Conservation (phyloP, 2,797 vertebrate species). For the Malacoraja senta region DNA sequence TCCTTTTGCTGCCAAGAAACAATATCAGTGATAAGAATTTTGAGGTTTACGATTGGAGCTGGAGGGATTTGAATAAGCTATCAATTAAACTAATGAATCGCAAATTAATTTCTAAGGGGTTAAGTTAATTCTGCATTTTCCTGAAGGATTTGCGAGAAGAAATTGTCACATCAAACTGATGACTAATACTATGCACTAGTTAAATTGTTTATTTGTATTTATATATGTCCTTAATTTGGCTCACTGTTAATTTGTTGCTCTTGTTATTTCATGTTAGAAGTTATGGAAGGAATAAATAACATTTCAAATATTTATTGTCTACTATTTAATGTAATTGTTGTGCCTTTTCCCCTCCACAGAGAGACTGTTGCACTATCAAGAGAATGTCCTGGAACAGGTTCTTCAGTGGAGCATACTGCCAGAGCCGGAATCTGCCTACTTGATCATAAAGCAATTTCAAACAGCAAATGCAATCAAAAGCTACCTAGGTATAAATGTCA, state of each 20-base stretch:
- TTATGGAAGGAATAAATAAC: not conserved
- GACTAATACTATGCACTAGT: not conserved
- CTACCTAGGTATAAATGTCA: constrained; percentile 49
- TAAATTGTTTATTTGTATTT: not conserved
- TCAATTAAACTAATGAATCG: too few species aligned
- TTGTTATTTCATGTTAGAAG: not conserved
- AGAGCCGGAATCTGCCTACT: constrained; percentile 75
- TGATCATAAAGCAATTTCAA: constrained; percentile 78
- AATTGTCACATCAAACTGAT: not conserved
- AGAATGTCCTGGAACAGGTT: constrained; percentile 84
- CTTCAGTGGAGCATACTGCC: constrained; percentile 81
- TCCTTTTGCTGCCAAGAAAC: not conserved
- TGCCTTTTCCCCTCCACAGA: constrained; percentile 57
- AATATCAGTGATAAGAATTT: not conserved
- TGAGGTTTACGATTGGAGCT: not conserved
- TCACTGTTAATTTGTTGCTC: not conserved
- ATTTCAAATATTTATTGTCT: not conserved
- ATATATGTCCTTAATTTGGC: not conserved
- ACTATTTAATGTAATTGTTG: not conserved
- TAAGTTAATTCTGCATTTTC: not conserved
- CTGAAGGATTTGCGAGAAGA: not conserved
- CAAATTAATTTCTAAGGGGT: not conserved
- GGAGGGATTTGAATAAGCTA: not conserved
- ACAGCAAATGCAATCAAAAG: constrained; percentile 45
- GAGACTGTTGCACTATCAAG: constrained; percentile 81